Base-by-base conservation (phyloP, 23 tunicate genomes). In the Clavelina lepadiformis region DNA sequence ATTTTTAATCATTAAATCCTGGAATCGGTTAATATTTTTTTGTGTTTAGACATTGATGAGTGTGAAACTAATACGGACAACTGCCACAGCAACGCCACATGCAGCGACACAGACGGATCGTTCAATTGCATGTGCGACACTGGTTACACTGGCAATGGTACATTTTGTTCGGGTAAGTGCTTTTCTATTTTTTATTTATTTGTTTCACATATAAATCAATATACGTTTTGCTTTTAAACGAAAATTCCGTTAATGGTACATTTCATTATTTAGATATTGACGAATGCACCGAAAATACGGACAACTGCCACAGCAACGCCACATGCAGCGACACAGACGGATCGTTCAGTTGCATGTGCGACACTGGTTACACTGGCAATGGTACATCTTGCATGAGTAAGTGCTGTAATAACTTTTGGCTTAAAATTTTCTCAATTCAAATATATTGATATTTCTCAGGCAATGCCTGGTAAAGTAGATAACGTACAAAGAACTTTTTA, bases 141-240 rank as follows among this genome's bases (percentile, higher is more conserved):
- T 18, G 68, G 68, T 8, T 63, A 63, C 23, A 5, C 28, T 35
- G 68, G 68, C 37, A 63, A 63, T 63, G 68, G 68, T 8, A 8
- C 25, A 36, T 8, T 3, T 6, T 63, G 68, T 21, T 5, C 22
- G 38, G 50, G 68, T 63, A 35, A 35, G 50, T 58, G 21, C 24
- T 52, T 52, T 52, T 8, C 24, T 41, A 15, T 15, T 41, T 41
- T 41, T 41, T 15, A 41, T 41, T 15, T 41, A 41, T 15, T 44
- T 44, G 49, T 34, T 63, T 8, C 30, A 63, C 51, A 63, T 21
- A 63, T 63, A 15, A 27, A 63, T 21, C n/a, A n/a, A n/a, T n/a
- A n/a, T n/a, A n/a, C n/a, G n/a, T n/a, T n/a, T n/a, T n/a, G n/a
- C n/a, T n/a, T n/a, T n/a, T n/a, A n/a, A n/a, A n/a, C n/a, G n/a